Base-by-base conservation (phyloP, 2,797 vertebrate genomes). In the Anableps anableps region DNA sequence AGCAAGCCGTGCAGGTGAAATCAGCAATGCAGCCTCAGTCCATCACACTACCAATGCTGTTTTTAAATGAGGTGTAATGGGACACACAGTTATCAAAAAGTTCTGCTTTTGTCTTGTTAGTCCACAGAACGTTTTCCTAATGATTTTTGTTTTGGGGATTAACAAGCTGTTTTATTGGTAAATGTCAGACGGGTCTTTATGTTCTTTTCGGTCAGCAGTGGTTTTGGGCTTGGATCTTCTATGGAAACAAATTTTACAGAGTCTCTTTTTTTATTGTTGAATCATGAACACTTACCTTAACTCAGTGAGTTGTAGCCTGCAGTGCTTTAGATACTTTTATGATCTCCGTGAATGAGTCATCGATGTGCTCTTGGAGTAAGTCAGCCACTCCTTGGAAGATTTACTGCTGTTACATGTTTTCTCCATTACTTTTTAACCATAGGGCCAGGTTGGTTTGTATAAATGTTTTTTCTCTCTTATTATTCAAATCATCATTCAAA, bases 361-460 rank as follows among this genome's bases (percentile, higher is more conserved):
- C 36, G 16, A 41, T 41, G 34, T 68, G 64, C 36, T 68, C 10
- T 41, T 38, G 34, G 36, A 68, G 64, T 41, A 68, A 26, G 10
- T 41, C 64, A 68, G 64, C 64, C 36, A 68, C 36, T 68, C 64
- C 64, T 68, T 36, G 64, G 64, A 68, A 38, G 64, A 41, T 38
- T 41, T 66, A 66, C 34, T 66, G 10, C 34, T 38, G 34, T 66
- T 66, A 4, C 62, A 66, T 66, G 62, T 66, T 38, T 38, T 66
- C 62, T 66, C 34, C 62, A 21, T 66, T 38, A 36, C 34, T 11
- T 41, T 68, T 23, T 11, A 13, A 62, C 36, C 21, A 41, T 3
- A 23, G 64, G 38, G 4, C 23, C 19, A 53, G 6, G 51, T 53
- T 53, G 51, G 51, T 53, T 38, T 41, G 64, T 38, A 38, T 38